phyloP scores from a whole-genome alignment of 2,888 invertebrate species.

The Meteorus cinctellus region DNA sequence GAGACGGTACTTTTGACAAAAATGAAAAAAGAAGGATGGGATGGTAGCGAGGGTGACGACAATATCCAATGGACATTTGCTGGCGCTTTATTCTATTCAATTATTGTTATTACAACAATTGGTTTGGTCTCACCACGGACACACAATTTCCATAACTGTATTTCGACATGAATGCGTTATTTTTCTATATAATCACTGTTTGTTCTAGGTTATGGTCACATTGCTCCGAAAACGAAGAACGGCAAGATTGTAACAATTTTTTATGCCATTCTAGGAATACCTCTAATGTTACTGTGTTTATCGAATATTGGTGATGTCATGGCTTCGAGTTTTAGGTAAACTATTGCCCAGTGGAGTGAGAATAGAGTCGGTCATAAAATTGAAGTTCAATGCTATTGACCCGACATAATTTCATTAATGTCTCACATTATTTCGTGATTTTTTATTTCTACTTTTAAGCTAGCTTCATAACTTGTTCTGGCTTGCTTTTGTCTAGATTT shows the following conservation, averaged over 20 bases:
- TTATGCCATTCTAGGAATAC: constrained; percentile 96
- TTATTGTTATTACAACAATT: constrained; percentile 96
- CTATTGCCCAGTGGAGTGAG: constrained; percentile 26
- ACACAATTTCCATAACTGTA: not conserved
- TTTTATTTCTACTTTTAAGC: not conserved
- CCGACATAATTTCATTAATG: constrained; percentile 1
- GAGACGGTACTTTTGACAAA: constrained; percentile 85
- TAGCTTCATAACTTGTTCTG: no score
- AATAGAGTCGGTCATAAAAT: constrained; percentile 12
- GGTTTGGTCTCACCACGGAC: constrained; percentile 78
- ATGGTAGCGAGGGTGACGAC: constrained; percentile 82
- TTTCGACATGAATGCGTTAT: constrained; percentile 4
- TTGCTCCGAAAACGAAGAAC: constrained; percentile 93
- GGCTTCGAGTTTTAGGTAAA: constrained; percentile 90
- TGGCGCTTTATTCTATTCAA: constrained; percentile 94
- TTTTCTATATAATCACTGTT: not conserved
- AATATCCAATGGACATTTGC: constrained; percentile 88
- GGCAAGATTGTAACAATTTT: constrained; percentile 97
- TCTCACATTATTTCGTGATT: not conserved
- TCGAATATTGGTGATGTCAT: constrained; percentile 96
- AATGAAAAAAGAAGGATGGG: constrained; percentile 93
- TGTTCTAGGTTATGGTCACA: constrained; percentile 91
- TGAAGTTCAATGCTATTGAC: not conserved
- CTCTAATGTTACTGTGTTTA: constrained; percentile 94
- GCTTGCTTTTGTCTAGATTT: constrained; percentile 76